phyloP scores from a whole-genome alignment of 1,140 invertebrate genomes.

The Augochlora pura region DNA sequence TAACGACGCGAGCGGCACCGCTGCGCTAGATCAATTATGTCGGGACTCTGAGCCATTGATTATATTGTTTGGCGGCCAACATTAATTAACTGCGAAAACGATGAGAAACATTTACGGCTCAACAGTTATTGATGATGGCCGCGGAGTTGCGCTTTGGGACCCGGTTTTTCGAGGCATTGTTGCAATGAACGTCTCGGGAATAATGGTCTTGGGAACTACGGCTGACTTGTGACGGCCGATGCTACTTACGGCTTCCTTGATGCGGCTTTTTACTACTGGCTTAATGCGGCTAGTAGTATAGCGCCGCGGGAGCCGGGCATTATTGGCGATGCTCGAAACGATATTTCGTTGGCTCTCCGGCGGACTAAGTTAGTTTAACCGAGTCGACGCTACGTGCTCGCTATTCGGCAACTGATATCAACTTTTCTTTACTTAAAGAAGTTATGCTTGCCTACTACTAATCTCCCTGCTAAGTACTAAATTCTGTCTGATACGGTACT shows the following conservation, averaged over 20 bases:
- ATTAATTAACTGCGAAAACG: neutral
- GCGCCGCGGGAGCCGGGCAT: slow-evolving; percentile 2
- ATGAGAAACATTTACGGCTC: neutral
- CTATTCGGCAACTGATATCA: neutral
- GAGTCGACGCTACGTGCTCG: neutral
- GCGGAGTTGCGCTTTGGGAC: neutral
- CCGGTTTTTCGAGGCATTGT: neutral
- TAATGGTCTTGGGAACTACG: slow-evolving; percentile 2
- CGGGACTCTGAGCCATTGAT: neutral
- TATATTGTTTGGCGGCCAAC: neutral
- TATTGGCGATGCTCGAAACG: neutral
- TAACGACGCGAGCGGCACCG: too few species aligned
- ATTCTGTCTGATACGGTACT: neutral
- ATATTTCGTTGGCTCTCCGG: neutral
- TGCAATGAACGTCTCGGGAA: neutral
- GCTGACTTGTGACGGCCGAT: slow-evolving; percentile 1
- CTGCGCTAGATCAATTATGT: neutral
- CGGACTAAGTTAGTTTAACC: neutral
- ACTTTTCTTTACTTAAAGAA: neutral
- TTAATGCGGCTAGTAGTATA: neutral
- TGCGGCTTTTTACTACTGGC: slow-evolving; percentile 1
- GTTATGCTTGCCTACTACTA: neutral
- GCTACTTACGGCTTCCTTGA: slow-evolving; percentile 5
- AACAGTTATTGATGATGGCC: neutral
- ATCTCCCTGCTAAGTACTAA: neutral